Percentiles rank a stretch among this genome's conserved stretches.
These are phyloP conservation scores for Catamblyrhynchus diadema DNA, from an alignment of 2,797 vertebrate species.

Conservation along the genomic window DNA sequence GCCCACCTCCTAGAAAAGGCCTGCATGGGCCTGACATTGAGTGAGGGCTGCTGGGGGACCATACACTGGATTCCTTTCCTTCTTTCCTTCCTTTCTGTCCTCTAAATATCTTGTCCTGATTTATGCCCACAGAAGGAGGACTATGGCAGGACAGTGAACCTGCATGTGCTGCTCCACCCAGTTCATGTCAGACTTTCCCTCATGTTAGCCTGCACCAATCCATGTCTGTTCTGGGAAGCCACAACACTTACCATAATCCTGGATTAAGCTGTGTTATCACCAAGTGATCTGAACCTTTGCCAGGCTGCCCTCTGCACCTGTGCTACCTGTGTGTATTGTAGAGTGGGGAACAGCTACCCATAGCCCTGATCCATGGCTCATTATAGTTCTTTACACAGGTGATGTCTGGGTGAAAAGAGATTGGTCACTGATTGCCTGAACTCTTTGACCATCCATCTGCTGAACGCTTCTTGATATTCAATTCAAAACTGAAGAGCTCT, in stretches of 20 bases:
- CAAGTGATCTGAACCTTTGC: neutral
- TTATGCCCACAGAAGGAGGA: neutral
- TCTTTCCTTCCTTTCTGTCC: neutral
- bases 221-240: neutral
- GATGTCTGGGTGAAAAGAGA: neutral
- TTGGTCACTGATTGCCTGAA: neutral
- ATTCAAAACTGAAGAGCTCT: neutral
- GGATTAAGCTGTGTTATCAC: neutral
- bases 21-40: neutral
- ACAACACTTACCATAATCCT: neutral
- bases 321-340: neutral
- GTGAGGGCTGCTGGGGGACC: neutral
- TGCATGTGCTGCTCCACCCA: neutral
- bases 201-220: neutral
- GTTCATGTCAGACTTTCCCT: neutral
- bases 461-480: neutral
- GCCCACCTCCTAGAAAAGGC: neutral
- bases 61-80: fast-evolving
- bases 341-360: neutral
- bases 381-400: neutral
- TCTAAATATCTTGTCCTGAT: neutral
- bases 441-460: neutral
- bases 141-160: neutral
- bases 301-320: neutral
- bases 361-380: neutral